Percentiles rank a stretch among this genome's conserved stretches.
These are phyloP conservation scores for Callipepla squamata DNA, from an alignment of 2,113 vertebrate genomes.

Conservation along the genomic window DNA sequence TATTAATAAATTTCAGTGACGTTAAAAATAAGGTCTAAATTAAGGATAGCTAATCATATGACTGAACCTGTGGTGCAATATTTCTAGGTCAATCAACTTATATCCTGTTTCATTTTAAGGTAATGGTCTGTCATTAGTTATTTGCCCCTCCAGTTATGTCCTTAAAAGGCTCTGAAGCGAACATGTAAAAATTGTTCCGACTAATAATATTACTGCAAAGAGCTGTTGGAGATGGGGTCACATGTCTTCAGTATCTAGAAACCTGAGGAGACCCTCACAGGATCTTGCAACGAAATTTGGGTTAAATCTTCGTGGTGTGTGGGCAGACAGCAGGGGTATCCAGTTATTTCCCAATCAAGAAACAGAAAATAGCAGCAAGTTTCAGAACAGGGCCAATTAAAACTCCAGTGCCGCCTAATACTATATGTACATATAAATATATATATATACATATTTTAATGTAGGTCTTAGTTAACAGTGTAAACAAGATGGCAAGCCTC, in stretches of 20 bases:
- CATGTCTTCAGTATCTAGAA: background rate
- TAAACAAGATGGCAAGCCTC: background rate
- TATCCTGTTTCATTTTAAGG: background rate
- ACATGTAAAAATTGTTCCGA: background rate
- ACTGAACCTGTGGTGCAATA: background rate
- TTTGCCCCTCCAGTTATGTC: background rate
- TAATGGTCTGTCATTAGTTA: background rate
- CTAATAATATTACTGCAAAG: background rate
- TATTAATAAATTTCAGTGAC: background rate
- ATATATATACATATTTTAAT: background rate
- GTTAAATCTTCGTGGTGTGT: background rate
- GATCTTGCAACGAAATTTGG: background rate
- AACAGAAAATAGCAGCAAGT: background rate
- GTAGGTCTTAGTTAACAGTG: background rate
- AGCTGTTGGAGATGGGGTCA: background rate
- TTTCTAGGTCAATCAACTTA: background rate
- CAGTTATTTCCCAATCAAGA: background rate
- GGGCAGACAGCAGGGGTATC: background rate
- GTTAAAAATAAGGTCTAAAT: background rate
- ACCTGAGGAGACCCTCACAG: background rate
- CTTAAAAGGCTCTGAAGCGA: conserved; percentile 15
- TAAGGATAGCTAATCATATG: background rate
- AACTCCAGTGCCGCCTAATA: background rate
- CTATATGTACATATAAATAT: no score
- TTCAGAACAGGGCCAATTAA: background rate